These are phyloP conservation scores for Chamaea fasciata DNA, from an alignment of 2,113 vertebrate genomes.

Conservation along the genomic window DNA sequence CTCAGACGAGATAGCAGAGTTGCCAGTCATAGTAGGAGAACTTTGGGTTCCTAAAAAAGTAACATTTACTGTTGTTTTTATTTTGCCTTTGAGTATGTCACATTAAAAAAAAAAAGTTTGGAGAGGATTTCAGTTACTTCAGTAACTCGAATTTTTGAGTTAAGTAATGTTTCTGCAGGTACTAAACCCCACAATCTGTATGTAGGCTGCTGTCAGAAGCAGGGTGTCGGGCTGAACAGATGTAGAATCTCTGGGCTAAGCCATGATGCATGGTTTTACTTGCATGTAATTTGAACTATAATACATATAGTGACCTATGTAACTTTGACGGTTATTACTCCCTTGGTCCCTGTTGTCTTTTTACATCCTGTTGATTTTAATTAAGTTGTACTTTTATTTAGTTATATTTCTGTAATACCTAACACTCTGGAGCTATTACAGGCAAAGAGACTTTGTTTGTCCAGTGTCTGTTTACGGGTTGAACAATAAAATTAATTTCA, in stretches of 20 bases:
- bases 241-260: background rate
- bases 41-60: background rate
- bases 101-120: background rate
- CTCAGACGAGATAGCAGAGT: background rate
- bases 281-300: background rate
- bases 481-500: background rate
- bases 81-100: background rate
- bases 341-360: background rate
- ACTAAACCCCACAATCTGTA: background rate
- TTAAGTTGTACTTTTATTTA: background rate
- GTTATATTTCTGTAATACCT: background rate
- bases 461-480: background rate
- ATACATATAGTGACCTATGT: background rate
- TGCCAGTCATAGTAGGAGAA: background rate
- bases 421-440: background rate
- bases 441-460: background rate
- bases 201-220: background rate
- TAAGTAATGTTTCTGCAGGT: background rate
- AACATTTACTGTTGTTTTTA: background rate
- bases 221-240: background rate
- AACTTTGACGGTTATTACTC: background rate
- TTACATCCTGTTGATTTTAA: background rate
- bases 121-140: background rate
- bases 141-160: background rate
- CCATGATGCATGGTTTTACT: background rate